These are phyloP conservation scores for Taxidea taxus DNA, from an alignment of 2,113 vertebrate species.

Conservation along the genomic window DNA sequence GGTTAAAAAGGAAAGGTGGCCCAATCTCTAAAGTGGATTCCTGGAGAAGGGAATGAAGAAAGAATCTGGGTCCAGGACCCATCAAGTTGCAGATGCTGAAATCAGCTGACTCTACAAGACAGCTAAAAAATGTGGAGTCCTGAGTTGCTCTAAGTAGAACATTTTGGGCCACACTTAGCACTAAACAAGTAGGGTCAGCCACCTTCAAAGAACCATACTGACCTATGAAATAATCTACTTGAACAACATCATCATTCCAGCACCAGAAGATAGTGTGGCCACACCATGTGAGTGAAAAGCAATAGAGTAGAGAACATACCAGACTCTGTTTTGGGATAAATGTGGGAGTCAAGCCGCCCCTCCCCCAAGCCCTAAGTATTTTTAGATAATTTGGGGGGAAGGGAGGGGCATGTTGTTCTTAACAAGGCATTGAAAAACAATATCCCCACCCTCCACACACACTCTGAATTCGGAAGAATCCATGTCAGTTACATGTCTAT, in stretches of 20 bases:
- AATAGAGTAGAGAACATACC: neutral
- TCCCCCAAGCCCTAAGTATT: neutral
- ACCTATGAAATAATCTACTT: neutral
- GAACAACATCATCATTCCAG: neutral
- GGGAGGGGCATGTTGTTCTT: neutral
- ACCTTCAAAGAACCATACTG: neutral
- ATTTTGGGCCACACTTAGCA: neutral
- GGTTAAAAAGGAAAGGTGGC: neutral
- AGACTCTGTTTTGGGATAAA: neutral
- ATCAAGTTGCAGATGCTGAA: neutral
- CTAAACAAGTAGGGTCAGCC: neutral
- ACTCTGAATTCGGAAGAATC: neutral
- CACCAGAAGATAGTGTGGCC: no score
- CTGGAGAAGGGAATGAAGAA: neutral
- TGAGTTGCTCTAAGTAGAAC: neutral
- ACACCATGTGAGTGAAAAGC: neutral
- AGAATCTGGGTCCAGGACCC: neutral
- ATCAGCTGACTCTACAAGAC: neutral
- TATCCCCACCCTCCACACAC: neutral
- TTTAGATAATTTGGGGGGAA: neutral
- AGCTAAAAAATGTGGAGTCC: neutral
- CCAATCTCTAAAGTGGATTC: neutral
- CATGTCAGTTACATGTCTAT: neutral
- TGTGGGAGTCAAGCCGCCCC: neutral
- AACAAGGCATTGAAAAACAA: neutral